Evolutionary conservation across 2,888 invertebrate species (phyloP).

Genomic region (Drosophila lutescens): DNA sequence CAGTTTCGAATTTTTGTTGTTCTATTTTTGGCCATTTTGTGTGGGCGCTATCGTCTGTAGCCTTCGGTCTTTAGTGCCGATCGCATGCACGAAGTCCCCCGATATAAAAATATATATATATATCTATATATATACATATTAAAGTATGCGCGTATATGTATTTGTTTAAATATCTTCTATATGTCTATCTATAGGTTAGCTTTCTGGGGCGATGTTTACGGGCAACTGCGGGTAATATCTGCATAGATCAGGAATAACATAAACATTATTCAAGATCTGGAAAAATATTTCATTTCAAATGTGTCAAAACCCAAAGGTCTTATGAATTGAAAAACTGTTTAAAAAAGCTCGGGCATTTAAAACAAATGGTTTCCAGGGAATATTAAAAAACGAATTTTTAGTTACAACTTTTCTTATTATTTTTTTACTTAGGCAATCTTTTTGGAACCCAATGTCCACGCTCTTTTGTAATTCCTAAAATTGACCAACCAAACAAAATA

Average conservation of each 20-base stretch:
- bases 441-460: background rate
- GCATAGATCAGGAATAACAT: conserved; percentile 31
- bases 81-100: conserved; percentile 35
- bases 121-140: conserved; percentile 30
- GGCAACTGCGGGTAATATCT: conserved; percentile 32
- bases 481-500: background rate
- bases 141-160: conserved; percentile 25
- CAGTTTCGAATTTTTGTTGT: conserved; percentile 66
- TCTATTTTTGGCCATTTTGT: conserved; percentile 67
- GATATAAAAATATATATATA: conserved; percentile 33
- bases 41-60: conserved; percentile 63
- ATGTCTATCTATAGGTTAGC: conserved; percentile 44
- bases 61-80: conserved; percentile 55
- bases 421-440: background rate
- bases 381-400: too few relatives aligned
- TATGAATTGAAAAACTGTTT: background rate
- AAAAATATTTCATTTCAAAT: conserved; percentile 13
- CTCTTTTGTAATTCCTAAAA: background rate
- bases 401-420: too few relatives aligned
- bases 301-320: background rate
- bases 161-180: conserved; percentile 29
- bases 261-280: conserved; percentile 26
- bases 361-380: background rate
- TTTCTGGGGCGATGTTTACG: conserved; percentile 46
- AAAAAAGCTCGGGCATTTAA: background rate